Base-by-base conservation (phyloP, 2,797 vertebrate species). In the Craterocephalus amniculus region DNA sequence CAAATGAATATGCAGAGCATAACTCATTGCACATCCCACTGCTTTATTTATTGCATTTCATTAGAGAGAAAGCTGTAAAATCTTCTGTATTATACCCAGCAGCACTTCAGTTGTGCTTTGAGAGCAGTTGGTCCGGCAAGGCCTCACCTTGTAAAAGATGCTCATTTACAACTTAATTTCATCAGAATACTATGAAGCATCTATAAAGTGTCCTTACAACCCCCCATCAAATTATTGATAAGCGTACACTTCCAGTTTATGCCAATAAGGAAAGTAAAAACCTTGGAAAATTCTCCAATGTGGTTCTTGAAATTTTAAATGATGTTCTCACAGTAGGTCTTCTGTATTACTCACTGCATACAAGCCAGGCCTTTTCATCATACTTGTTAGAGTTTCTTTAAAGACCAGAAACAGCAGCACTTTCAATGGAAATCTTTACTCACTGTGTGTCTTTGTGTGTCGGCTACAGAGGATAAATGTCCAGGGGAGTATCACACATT, bases 401-500 rank as follows among this genome's bases (percentile, higher is more conserved):
- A 49, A 67, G 61, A 76, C 20, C 60, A 68, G 56, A 38, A 22
- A 43, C 35, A 54, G 63, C 27, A 34, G 13, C 58, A 72, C 60
- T 70, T 83, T 70, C 48, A 58, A 64, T 67, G 65, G 58, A 78
- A 74, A 64, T 63, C 34, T 38, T 58, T 31, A 32, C 59, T 54
- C 16, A 67, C 7, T 11, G 13, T 58, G 13, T 32, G 6, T 43
- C 40, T 54, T 22, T 56, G 26, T 40, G 63, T 40, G 29, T 22
- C 1, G 45, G 45, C 26, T 74, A 24, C 43, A 67, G 58, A 62
- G 61, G 58, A 65, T 73, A 45, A 59, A 72, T 77, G 61, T 82
- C 77, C 16, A 38, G 58, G 35, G 62, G 36, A 80, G 38, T 69
- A 72, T 78, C 75, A 79, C 62, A 11, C 79, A 88, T 91, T 85